Percentiles rank a stretch among this genome's conserved stretches.
phyloP scores from a whole-genome alignment of 2,888 invertebrate genomes.

The Sarcophaga variegata region DNA sequence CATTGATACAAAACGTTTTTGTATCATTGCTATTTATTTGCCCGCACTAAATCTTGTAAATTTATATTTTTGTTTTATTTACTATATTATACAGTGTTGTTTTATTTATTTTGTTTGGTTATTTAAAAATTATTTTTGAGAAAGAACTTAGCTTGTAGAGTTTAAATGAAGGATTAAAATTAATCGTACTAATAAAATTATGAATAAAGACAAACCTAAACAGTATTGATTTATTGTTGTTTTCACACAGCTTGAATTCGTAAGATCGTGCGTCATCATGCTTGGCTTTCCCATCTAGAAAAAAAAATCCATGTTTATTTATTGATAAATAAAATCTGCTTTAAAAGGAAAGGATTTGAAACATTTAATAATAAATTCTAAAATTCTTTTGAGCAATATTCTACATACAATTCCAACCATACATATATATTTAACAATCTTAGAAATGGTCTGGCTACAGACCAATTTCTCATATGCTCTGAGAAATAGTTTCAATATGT shows the following conservation, averaged over 20 bases:
- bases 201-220: constrained; percentile 81
- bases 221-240: constrained; percentile 81
- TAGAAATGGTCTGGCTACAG: too few relatives aligned
- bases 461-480: too few relatives aligned
- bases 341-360: too few relatives aligned
- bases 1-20: not conserved
- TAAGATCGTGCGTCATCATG: constrained; percentile 78
- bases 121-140: constrained; percentile 64
- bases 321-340: too few relatives aligned
- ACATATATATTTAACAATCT: too few relatives aligned
- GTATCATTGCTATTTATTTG: not conserved
- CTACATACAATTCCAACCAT: too few relatives aligned
- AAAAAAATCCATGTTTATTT: not conserved
- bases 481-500: too few relatives aligned
- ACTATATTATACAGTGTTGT: constrained; percentile 74
- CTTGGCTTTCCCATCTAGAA: constrained; percentile 81
- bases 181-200: constrained; percentile 57
- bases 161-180: constrained; percentile 37
- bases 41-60: constrained; percentile 10
- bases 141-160: constrained; percentile 72
- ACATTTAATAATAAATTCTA: too few relatives aligned
- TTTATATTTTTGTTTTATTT: constrained; percentile 43
- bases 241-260: constrained; percentile 79
- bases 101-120: constrained; percentile 66
- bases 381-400: too few relatives aligned